phyloP scores from a whole-genome alignment of 2,113 vertebrate species.

The Sapajus apella region DNA sequence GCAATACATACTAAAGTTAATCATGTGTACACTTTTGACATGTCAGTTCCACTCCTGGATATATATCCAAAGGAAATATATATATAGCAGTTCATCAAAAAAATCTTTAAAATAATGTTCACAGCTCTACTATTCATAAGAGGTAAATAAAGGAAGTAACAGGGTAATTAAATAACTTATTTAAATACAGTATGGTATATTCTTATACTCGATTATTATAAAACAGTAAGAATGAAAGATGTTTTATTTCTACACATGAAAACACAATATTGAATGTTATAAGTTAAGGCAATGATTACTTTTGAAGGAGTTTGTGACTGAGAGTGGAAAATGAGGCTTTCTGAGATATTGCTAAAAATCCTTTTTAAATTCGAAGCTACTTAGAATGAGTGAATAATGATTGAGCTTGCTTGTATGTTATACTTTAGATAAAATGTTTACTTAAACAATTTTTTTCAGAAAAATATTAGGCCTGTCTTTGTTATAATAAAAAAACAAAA shows the following conservation, averaged over 20 bases:
- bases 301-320: not conserved
- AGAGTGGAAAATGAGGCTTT: not conserved
- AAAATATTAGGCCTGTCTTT: not conserved
- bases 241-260: not conserved
- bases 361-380: not conserved
- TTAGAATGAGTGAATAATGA: not conserved
- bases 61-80: not conserved
- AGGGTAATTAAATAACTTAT: not conserved
- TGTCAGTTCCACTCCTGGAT: not conserved
- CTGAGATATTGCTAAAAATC: not conserved
- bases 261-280: not conserved
- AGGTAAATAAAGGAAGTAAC: not conserved
- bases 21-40: not conserved
- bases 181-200: not conserved
- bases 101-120: conserved; percentile 9
- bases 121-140: not conserved
- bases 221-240: not conserved
- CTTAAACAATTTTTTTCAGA: not conserved
- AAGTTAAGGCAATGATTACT: not conserved
- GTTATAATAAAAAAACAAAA: not conserved
- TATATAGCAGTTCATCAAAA: not conserved
- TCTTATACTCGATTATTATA: not conserved
- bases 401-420: not conserved
- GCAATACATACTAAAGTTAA: not conserved
- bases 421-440: not conserved